Evolutionary conservation across 2,797 vertebrate species (phyloP), one percentile per base, ranked within the genome.

Genomic region (Meda fulgida): DNA sequence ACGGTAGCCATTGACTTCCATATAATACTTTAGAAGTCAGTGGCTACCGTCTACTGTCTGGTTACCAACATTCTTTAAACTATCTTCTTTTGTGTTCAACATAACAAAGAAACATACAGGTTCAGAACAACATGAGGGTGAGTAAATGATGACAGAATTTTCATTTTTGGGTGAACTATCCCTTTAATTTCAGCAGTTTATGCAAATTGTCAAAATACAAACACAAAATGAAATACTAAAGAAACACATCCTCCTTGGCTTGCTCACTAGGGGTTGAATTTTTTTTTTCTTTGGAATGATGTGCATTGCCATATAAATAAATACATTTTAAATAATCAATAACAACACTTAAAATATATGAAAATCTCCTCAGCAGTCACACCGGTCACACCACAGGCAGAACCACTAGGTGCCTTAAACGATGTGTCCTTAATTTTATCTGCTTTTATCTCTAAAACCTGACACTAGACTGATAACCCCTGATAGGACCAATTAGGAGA

Each of bases 401-500:
- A 78, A n/a, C n/a, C n/a, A n/a, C 83, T 81, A 51, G 84, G 53
- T 83, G 80, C 63, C 65, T 53, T 31, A 31, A 69, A 67, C 29
- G 79, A 87, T 46, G 85, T 53, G 40, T 58, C 65, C 46, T 85
- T 70, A 76, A 76, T 86, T 88, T 83, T 83, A 67, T 83, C 34
- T 55, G 72, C 46, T 40, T 76, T 88, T 84, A 88, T 84, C 84
- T 88, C 67, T 60, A 82, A 83, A 89, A 89, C 84, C 48, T 9
- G 89, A 90, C 86, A 87, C 88, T 85, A 38, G 58, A 58, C 80
- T 85, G 86, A 85, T 88, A 87, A 88, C 83, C 76, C 66, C 65
- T 82, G 81, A 81, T 85, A 88, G 77, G 83, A 86, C 85, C 88
- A 88, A 88, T 89, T 89, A 89, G 87, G 86, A 89, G 88, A 90